Evolutionary conservation across 2,797 vertebrate genomes (phyloP).

Genomic region (Acomys russatus): DNA sequence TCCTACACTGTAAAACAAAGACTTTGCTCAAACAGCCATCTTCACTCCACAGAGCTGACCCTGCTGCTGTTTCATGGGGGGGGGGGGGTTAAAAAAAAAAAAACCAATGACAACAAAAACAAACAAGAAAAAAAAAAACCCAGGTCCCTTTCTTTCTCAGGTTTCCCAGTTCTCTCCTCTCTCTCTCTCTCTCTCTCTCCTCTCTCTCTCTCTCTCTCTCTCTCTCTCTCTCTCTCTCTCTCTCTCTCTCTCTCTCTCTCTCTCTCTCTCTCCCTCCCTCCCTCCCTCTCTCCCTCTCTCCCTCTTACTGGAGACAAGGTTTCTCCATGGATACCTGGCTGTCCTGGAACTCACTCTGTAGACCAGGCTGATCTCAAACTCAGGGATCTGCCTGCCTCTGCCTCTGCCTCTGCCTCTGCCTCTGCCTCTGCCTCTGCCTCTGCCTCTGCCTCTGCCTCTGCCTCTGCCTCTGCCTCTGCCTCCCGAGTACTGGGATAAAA

Average conservation of each 20-base stretch:
- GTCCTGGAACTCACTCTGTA: background rate
- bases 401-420: background rate
- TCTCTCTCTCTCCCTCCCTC: too few relatives aligned
- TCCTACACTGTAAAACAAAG: constrained; percentile 13
- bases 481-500: background rate
- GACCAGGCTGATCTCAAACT: background rate
- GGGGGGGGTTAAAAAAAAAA: background rate
- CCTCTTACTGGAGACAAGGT: too few relatives aligned
- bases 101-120: background rate
- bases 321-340: background rate
- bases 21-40: background rate
- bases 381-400: background rate
- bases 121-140: background rate
- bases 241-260: too few relatives aligned
- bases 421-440: background rate
- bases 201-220: too few relatives aligned
- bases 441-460: background rate
- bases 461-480: background rate
- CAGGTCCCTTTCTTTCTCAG: background rate
- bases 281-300: background rate
- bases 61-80: background rate
- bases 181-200: background rate
- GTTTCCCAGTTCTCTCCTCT: background rate
- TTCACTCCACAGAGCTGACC: background rate
- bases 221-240: too few relatives aligned